Evolutionary conservation across 2,797 vertebrate genomes (phyloP), one percentile per base, ranked within the genome.

Genomic region (Arctocebus calabarensis): DNA sequence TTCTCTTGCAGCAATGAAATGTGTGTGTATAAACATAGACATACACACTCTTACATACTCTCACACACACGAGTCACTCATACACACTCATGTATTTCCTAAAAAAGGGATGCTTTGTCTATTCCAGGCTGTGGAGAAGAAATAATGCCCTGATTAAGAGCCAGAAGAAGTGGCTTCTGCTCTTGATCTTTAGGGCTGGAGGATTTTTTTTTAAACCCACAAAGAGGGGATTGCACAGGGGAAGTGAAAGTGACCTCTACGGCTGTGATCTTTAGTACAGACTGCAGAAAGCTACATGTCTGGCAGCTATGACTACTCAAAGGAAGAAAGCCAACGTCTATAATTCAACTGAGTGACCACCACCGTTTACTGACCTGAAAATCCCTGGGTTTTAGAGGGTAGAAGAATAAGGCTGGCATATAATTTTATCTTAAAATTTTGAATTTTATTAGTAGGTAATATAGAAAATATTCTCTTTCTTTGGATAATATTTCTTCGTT

Each of bases 361-460:
- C 3, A 7, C 27, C 37, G 25, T 23, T 4, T 64, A 55, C 48
- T 2, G 52, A 68, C 55, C 16, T 45, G 29, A 77, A 94, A 89
- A 91, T 59, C 14, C 6, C 27, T 40, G 45, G 37, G 29, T 64
- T 2, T 66, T 75, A 19, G 29, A 55, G 87, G 29, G n/a, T 64
- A 29, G 87, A 82, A 74, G n/a, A 94, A 74, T 73, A 64, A 86
- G 73, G 55, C 10, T 61, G 32, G 29, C 75, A 93, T 61, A 78
- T 62, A 40, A 87, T 90, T 43, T 77, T 75, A 86, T 57, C 19
- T 88, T 59, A 83, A 93, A 83, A 32, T 7, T 84, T 88, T 68
- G 34, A 82, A 57, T 90, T 94, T 84, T 88, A 68, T 40, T 66
- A 68, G 23, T 23, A 85, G 22, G 13, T 32, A 43, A 84, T 89